Conservation (phyloP, 2,888 invertebrate species). For the Gnatocerus cornutus region DNA sequence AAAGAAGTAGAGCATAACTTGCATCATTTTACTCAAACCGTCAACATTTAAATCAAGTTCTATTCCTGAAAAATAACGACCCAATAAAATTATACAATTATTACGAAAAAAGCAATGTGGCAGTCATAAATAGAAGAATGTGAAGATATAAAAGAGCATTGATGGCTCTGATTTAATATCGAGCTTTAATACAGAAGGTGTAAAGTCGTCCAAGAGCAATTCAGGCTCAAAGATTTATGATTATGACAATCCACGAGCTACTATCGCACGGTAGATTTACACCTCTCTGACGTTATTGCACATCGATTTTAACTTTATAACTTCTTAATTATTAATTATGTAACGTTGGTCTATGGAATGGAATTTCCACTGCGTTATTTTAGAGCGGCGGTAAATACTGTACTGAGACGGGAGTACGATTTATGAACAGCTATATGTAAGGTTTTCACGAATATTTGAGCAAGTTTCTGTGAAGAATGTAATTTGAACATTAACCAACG, state of each 20-base stretch:
- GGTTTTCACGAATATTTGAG: slow-evolving; percentile 14
- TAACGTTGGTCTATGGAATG: slow-evolving; percentile 4
- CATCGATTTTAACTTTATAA: slow-evolving; percentile 29
- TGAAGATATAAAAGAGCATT: slow-evolving; percentile 42
- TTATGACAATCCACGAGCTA: slow-evolving; percentile 40
- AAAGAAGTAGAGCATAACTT: too few relatives aligned
- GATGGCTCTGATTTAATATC: slow-evolving; percentile 47
- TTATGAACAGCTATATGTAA: slow-evolving; percentile 6
- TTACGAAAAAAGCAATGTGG: slow-evolving; percentile 10
- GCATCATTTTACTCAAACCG: too few relatives aligned
- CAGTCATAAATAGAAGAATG: slow-evolving; percentile 39
- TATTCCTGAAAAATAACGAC: background rate
- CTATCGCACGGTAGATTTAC: slow-evolving; percentile 24
- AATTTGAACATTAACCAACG: background rate
- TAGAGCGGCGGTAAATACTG: slow-evolving; percentile 9
- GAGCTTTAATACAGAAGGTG: slow-evolving; percentile 39
- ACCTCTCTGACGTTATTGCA: slow-evolving; percentile 9
- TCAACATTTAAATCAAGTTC: background rate
- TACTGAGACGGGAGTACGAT: slow-evolving; percentile 4
- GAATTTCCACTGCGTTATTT: slow-evolving; percentile 31
- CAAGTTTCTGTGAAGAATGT: slow-evolving; percentile 18
- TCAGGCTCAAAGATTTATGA: slow-evolving; percentile 31
- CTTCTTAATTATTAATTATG: slow-evolving; percentile 38
- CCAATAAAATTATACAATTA: slow-evolving; percentile 23
- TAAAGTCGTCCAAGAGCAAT: slow-evolving; percentile 40